phyloP scores from a whole-genome alignment of 2,888 invertebrate genomes.

The Leucophenga maculata region DNA sequence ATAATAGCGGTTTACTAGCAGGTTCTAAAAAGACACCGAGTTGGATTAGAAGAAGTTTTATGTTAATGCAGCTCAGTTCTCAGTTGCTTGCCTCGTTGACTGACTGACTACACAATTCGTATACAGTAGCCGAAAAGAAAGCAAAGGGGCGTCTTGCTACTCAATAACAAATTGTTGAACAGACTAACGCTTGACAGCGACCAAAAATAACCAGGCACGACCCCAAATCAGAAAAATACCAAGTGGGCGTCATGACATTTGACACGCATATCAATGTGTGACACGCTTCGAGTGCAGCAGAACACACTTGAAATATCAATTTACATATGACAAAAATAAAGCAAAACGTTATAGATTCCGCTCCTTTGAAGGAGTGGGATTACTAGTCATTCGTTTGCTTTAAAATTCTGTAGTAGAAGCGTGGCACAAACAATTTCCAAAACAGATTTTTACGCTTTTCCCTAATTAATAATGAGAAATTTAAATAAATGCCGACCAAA shows the following conservation, averaged over 20 bases:
- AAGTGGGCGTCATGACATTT: conserved; percentile 27
- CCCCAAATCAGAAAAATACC: not conserved
- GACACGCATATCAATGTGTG: conserved; percentile 25
- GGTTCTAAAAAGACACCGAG: too few relatives aligned
- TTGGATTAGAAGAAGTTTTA: too few relatives aligned
- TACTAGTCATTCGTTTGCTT: too few relatives aligned
- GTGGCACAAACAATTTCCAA: conserved; percentile 28
- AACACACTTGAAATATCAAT: conserved; percentile 18
- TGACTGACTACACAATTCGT: too few relatives aligned
- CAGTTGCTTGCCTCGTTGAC: too few relatives aligned
- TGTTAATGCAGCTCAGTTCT: too few relatives aligned
- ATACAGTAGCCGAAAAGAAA: too few relatives aligned
- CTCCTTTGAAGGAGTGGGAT: too few relatives aligned
- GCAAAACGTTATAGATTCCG: not conserved
- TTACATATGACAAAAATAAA: conserved; percentile 10
- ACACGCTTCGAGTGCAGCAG: conserved; percentile 22
- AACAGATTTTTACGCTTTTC: conserved; percentile 34
- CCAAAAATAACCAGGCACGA: conserved; percentile 17
- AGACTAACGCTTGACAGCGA: conserved; percentile 1
- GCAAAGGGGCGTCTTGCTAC: too few relatives aligned
- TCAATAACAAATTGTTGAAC: too few relatives aligned
- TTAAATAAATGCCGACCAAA: conserved; percentile 30
- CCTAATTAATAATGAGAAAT: conserved; percentile 30
- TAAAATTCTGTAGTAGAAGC: too few relatives aligned
- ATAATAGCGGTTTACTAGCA: too few relatives aligned